These are phyloP conservation scores for Chloroceryle inda DNA, from an alignment of 2,797 vertebrate species.

Conservation along the genomic window DNA sequence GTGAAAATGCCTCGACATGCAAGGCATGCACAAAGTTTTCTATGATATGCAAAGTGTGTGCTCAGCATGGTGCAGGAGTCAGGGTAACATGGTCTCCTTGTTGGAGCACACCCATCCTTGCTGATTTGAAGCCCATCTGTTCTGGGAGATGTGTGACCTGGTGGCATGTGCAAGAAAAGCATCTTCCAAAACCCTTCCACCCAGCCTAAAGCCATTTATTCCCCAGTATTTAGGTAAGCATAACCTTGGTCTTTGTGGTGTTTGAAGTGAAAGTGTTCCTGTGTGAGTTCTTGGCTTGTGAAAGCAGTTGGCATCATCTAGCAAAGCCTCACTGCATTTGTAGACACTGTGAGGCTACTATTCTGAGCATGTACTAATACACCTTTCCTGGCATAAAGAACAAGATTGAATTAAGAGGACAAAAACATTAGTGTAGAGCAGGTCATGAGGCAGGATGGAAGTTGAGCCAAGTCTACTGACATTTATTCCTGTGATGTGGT, in stretches of 20 bases:
- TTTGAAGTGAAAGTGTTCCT: neutral
- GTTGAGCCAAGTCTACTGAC: neutral
- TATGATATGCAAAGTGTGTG: neutral
- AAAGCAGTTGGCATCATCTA: neutral
- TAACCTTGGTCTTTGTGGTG: neutral
- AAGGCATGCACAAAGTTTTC: neutral
- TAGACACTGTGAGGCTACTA: neutral
- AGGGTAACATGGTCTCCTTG: accelerated
- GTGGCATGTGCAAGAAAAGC: neutral
- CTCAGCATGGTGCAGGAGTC: accelerated
- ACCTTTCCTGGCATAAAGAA: neutral
- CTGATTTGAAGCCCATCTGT: neutral
- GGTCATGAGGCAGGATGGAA: neutral
- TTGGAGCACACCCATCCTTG: neutral
- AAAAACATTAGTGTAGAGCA: neutral
- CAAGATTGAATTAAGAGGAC: neutral
- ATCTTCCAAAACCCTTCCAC: neutral
- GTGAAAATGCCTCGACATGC: neutral
- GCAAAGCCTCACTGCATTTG: neutral
- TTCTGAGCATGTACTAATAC: neutral
- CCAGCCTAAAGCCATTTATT: neutral
- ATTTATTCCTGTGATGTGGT: neutral
- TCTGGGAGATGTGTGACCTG: neutral
- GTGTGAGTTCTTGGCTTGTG: neutral
- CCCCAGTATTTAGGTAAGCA: neutral